These are phyloP conservation scores for Luperina testacea DNA, from an alignment of 2,888 invertebrate genomes.

Conservation along the genomic window DNA sequence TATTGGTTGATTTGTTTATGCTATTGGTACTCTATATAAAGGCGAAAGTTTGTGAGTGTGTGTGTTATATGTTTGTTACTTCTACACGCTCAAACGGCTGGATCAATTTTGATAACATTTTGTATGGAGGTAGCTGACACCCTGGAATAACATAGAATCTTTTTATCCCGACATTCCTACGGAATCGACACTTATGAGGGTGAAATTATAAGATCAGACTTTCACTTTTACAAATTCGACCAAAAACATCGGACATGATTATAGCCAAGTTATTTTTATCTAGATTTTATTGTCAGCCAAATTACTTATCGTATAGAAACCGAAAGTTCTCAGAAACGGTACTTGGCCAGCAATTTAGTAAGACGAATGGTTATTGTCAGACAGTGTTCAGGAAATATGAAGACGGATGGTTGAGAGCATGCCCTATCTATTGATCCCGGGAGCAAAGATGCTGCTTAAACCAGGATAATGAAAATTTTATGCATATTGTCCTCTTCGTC, in stretches of 20 bases:
- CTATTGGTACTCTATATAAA: no score
- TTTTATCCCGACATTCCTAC: no score
- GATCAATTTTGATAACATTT: no score
- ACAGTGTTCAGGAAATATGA: conserved; percentile 82
- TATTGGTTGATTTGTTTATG: neutral
- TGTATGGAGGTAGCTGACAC: no score
- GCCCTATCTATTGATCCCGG: conserved; percentile 71
- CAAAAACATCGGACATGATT: neutral
- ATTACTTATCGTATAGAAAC: conserved; percentile 54
- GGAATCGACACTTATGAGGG: no score
- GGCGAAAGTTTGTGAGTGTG: no score
- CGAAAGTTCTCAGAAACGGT: conserved; percentile 67
- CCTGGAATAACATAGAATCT: no score
- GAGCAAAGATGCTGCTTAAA: conserved; percentile 46
- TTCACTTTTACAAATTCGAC: neutral
- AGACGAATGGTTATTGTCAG: conserved; percentile 83
- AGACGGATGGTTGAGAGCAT: conserved; percentile 79
- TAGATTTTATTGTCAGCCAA: conserved; percentile 61
- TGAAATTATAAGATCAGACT: neutral
- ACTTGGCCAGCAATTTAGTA: conserved; percentile 80
- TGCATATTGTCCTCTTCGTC: conserved; percentile 39
- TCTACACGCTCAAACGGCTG: no score
- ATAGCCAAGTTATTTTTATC: conserved; percentile 30
- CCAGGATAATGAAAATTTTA: conserved; percentile 52
- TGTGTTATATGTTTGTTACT: no score